Base-by-base conservation (phyloP, 2,888 invertebrate species). In the Palloptera scutellata region DNA sequence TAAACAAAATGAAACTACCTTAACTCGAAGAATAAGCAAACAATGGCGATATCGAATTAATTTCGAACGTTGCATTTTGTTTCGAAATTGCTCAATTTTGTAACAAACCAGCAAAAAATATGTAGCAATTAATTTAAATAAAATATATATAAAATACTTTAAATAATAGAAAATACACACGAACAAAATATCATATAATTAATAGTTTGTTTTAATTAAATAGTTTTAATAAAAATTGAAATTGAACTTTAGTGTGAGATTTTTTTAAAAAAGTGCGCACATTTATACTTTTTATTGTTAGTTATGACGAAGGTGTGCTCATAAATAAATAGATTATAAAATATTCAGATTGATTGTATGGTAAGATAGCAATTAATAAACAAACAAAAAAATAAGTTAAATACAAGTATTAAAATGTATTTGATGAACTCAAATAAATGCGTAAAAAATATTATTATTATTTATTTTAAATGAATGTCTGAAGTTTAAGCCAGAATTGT, bases 341-440 rank as follows among this genome's bases (percentile, higher is more conserved):
- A 30, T 4, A 30, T 2, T 30, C 30, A 4, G 6, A 30, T 30
- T 30, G 30, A 30, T 30, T 6, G 30, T 30, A 30, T 4, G 6
- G 2, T 30, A 30, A 30, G 30, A 4, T 30, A 30, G 30, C 30
- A 30, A 30, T 30, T 30, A 30, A 30, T 30, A 4, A 30, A 30
- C 30, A n/a, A 8, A 48, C 3, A 48, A 48, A 48, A 48, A 8
- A 48, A 48, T n/a, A 48, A 15, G 15, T 9, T 53, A 17, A 11
- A 53, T n/a, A 53, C 5, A 53, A 53, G 53, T 53, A 53, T 53
- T 53, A 53, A n/a, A 53, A 15, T 53, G 53, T 53, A 53, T 17
- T 53, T 53, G 53, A 53, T 17, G 17, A 53, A 53, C 15, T 53
- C 13, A 53, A 53, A 12, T 12, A 53, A 53, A 53, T 30, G 30